Conservation (phyloP, 2,113 vertebrate genomes). For the Mus musculus region DNA sequence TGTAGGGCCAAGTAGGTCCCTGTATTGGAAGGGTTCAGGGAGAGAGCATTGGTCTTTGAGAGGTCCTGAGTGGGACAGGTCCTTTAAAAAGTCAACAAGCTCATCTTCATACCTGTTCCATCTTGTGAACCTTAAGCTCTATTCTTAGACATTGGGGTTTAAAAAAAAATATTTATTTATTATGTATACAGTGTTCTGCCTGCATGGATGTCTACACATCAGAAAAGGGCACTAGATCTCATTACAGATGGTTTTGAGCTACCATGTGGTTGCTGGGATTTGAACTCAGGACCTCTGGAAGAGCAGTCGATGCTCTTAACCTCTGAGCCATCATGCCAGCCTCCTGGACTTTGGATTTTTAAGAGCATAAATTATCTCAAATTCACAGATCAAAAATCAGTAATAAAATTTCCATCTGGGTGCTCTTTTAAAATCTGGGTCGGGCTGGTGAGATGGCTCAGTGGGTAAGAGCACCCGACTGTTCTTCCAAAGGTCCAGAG, state of each 20-base stretch:
- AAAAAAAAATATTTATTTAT: background rate
- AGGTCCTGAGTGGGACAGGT: background rate
- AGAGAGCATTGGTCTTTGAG: background rate
- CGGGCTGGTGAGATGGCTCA: no score
- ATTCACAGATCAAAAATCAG: background rate
- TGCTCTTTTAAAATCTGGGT: background rate
- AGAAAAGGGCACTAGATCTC: no score
- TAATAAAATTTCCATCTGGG: background rate
- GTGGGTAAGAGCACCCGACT: no score
- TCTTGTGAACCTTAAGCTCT: accelerated
- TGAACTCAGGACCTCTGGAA: no score
- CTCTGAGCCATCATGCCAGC: background rate
- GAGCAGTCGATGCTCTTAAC: background rate
- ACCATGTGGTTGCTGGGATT: no score
- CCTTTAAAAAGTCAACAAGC: background rate
- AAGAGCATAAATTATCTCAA: background rate
- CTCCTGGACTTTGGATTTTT: background rate
- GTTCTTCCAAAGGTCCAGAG: no score
- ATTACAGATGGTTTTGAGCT: no score
- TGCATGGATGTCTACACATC: no score
- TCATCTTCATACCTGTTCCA: background rate
- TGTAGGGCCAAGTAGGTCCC: background rate
- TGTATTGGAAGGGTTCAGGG: background rate
- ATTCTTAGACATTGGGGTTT: background rate
- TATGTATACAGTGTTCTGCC: no score